These are phyloP conservation scores for Diacarnus erythraeanus DNA, from an alignment of 37 sponge, comb jelly and placozoan genomes.

Conservation along the genomic window DNA sequence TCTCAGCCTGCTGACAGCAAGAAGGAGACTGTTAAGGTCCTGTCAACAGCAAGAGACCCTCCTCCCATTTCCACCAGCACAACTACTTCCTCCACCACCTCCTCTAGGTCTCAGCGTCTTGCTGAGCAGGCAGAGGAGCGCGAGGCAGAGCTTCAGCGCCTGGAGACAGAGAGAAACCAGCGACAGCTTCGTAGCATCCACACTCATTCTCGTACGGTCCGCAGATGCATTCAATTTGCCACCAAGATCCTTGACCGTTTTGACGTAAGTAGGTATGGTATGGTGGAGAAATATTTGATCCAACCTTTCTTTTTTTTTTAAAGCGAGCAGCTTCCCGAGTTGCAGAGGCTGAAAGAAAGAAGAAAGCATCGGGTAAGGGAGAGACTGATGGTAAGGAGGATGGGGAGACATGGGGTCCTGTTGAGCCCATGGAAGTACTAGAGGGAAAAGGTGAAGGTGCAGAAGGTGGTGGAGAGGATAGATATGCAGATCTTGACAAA, in stretches of 20 bases:
- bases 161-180: conserved; percentile 1
- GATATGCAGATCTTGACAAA: background rate
- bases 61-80: too few species aligned
- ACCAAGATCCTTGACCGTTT: conserved; percentile 28
- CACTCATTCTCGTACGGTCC: conserved; percentile 6
- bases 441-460: background rate
- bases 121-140: background rate
- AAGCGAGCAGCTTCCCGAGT: background rate
- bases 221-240: conserved; percentile 26
- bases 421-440: conserved; percentile 5
- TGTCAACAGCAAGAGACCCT: background rate
- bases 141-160: background rate
- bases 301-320: too few species aligned
- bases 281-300: too few species aligned
- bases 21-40: too few species aligned
- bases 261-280: conserved; percentile 49
- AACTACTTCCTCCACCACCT: too few species aligned
- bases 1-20: background rate
- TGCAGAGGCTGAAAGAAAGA: background rate
- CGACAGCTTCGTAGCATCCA: conserved; percentile 15
- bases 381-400: background rate
- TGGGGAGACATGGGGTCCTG: background rate
- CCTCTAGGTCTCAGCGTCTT: too few species aligned
- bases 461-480: background rate
- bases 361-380: background rate